These are phyloP conservation scores for Columba janthina DNA, from an alignment of 2,113 vertebrate genomes.

Conservation along the genomic window DNA sequence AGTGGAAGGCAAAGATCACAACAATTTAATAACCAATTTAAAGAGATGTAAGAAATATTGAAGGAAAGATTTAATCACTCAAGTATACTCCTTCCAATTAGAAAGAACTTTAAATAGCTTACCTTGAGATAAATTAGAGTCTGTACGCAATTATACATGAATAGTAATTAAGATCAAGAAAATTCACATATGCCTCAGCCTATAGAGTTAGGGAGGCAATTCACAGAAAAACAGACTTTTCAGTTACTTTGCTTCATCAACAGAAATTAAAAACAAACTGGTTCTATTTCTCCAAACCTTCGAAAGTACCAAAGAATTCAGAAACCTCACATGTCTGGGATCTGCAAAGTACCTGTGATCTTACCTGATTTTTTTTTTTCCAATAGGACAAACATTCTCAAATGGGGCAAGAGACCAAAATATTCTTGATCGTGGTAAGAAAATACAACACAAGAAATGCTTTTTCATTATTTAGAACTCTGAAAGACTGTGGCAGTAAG, in stretches of 20 bases:
- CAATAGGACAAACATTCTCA: background rate
- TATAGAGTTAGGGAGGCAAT: background rate
- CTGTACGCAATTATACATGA: conserved; percentile 53
- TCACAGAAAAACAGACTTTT: background rate
- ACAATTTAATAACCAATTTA: conserved; percentile 56
- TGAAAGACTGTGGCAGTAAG: background rate
- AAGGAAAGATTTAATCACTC: conserved; percentile 61
- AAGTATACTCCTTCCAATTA: conserved; percentile 63
- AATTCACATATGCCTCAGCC: conserved; percentile 35
- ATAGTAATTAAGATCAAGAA: conserved; percentile 64
- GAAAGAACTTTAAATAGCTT: conserved; percentile 69
- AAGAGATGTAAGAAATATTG: conserved; percentile 66
- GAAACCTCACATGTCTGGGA: background rate
- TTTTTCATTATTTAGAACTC: background rate
- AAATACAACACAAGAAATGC: background rate
- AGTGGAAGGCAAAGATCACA: conserved; percentile 62
- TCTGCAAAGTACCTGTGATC: background rate
- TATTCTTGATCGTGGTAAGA: background rate
- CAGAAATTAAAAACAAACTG: background rate
- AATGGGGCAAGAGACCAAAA: background rate
- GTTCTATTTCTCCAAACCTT: background rate
- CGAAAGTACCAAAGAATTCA: background rate
- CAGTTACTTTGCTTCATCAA: background rate
- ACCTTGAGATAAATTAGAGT: conserved; percentile 59
- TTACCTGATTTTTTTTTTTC: background rate